Evolutionary conservation across 2,797 vertebrate species (phyloP), one percentile per base, ranked within the genome.

Genomic region (Thamnophis elegans): DNA sequence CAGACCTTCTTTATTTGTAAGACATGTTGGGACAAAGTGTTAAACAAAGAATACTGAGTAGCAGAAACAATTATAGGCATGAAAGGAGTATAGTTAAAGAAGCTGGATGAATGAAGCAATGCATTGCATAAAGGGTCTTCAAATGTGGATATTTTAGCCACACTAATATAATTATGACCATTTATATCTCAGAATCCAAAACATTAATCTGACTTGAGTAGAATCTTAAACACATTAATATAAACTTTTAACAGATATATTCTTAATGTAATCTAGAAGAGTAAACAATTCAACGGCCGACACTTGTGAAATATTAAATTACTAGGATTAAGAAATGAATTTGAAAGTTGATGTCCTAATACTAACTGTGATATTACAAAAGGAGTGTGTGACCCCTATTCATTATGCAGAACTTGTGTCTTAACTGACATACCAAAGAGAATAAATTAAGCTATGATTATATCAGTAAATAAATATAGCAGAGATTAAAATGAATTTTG

Each of bases 401-500:
- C 42, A 93, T 85, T 91, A 93, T 78, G 89, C 60, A 88, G 8
- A 88, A 73, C 51, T 54, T 32, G 28, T 85, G 42, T 60, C 60
- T 90, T 51, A 89, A 60, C 87, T 53, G 73, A 51, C 42, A 85
- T 92, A 26, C 8, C 28, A 87, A 91, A 94, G 3, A 22, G 89
- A 91, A 92, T 92, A 94, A 92, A 87, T 1, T 85, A 87, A 94
- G 91, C 47, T 68, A 89, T 59, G 0, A 53, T 94, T 54, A 1
- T n/a, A 10, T 94, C 54, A 10, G 3, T 53, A 90, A 92, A 89
- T 6, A 92, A 94, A 87, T 7, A 89, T 8, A n/a, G 0, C 51
- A 47, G 6, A 14, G 91, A 47, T 92, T 89, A 89, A 87, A 47
- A 86, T 0, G 92, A 91, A 95, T 73, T 47, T 94, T 1, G 58